Conservation (phyloP, 2,113 vertebrate species). For the Ptyas mucosa region DNA sequence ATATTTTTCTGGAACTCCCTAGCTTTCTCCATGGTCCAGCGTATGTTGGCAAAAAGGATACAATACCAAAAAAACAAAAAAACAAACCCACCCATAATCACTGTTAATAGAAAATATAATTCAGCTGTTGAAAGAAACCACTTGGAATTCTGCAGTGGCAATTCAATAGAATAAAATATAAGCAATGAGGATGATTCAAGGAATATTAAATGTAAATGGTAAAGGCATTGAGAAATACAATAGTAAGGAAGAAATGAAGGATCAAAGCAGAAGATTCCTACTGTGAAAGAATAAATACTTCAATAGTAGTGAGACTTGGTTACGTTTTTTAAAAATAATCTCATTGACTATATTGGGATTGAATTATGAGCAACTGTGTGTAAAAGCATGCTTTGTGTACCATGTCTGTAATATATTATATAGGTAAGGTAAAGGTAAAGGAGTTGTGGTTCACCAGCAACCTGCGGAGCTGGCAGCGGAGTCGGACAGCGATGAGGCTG, state of each 20-base stretch:
- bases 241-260: not conserved
- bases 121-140: not conserved
- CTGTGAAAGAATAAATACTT: not conserved
- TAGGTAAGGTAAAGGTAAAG: not conserved
- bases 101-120: not conserved
- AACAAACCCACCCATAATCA: not conserved
- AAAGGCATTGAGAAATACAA: not conserved
- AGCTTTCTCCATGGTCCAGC: too few relatives aligned
- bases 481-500: too few relatives aligned
- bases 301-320: not conserved
- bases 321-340: not conserved
- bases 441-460: too few relatives aligned
- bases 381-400: not conserved
- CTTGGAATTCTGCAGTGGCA: not conserved
- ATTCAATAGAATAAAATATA: not conserved
- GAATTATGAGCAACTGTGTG: not conserved
- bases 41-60: not conserved
- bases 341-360: not conserved
- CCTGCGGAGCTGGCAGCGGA: too few relatives aligned
- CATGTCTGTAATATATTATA: not conserved
- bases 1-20: too few relatives aligned
- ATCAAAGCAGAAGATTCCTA: not conserved
- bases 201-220: not conserved
- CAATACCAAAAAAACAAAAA: not conserved
- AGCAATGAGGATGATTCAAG: not conserved